Conservation (phyloP, 2,888 invertebrate species). For the Antitype chi region DNA sequence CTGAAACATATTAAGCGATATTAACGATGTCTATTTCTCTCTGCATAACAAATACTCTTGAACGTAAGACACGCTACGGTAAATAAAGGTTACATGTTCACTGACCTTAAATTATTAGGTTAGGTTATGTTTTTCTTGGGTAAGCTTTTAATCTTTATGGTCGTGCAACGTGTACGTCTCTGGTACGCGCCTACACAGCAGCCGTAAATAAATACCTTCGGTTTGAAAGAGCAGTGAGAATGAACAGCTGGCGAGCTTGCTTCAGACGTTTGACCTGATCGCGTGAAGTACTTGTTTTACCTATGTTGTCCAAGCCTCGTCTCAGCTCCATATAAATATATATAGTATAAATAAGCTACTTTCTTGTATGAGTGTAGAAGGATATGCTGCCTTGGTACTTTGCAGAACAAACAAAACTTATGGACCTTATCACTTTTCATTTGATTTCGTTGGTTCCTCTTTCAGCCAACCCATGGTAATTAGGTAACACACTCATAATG, state of each 20-base stretch:
- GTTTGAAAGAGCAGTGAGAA: conserved; percentile 47
- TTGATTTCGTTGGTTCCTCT: background rate
- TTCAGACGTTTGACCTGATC: conserved; percentile 39
- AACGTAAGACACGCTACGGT: background rate
- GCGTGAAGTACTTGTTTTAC: conserved; percentile 19
- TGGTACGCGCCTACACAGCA: conserved; percentile 11
- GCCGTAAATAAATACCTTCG: conserved; percentile 37
- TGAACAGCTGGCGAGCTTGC: conserved; percentile 41
- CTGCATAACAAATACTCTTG: background rate
- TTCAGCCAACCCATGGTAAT: background rate
- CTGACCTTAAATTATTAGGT: background rate
- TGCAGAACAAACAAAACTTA: background rate
- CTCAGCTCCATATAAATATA: conserved; percentile 3
- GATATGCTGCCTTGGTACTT: background rate
- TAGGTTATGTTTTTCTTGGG: background rate
- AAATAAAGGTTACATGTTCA: background rate
- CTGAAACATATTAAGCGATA: background rate
- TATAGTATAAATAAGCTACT: background rate
- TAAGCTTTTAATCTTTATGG: conserved; percentile 8
- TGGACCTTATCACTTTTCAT: background rate
- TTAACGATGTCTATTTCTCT: background rate
- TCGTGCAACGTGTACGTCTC: conserved; percentile 12
- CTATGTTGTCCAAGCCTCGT: conserved; percentile 12
- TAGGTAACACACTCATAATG: background rate
- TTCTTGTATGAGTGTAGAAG: background rate